Base-by-base conservation (phyloP, 2,797 vertebrate species). In the Stomatorhinus walkeri region DNA sequence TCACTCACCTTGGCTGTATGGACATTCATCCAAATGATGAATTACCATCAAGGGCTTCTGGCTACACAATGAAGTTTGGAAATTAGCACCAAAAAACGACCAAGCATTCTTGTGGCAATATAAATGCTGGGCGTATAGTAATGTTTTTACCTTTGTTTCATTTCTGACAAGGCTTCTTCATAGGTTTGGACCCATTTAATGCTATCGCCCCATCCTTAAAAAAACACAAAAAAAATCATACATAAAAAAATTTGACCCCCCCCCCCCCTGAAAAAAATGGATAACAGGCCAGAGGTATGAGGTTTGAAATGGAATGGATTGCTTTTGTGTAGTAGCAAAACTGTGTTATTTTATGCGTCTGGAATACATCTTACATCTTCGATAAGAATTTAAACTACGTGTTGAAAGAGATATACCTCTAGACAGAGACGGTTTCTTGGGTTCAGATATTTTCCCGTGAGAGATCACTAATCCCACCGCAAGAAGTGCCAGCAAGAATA, bases 171-270 rank as follows among this genome's bases (percentile, higher is more conserved):
- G 12, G 94, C 97, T 85, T 96, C 96, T 90, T 97, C 95, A 28
- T 97, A 98, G 54, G 93, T 96, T 92, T 96, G 92, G 24, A 95
- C 94, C 97, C 97, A 98, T 0, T 72, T 93, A 87, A 98, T 96
- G 49, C 93, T 92, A 90, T 95, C 91, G 12, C 97, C 97, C 97
- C 97, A 98, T 22, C 97, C 97, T 98, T 3, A 83, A 90, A 87
- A 49, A 32, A 88, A 51, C 9, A 19, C 28, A 85, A 84, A 84
- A 19, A 22, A 83, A 36, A 49, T 84, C 22, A 89, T 3, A 0
- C 0, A 46, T 85, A 2, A 40, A 54, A 4, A 10, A 16, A 16
- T 4, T 76, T 76, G 14, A n/a, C 46, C 36, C 1, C 79, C 3
- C 22, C 28, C 43, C 8, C 12, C n/a, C 1, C 5, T 6, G 2